Conservation (phyloP, 1,140 invertebrate genomes). For the Oscheius sp. region DNA sequence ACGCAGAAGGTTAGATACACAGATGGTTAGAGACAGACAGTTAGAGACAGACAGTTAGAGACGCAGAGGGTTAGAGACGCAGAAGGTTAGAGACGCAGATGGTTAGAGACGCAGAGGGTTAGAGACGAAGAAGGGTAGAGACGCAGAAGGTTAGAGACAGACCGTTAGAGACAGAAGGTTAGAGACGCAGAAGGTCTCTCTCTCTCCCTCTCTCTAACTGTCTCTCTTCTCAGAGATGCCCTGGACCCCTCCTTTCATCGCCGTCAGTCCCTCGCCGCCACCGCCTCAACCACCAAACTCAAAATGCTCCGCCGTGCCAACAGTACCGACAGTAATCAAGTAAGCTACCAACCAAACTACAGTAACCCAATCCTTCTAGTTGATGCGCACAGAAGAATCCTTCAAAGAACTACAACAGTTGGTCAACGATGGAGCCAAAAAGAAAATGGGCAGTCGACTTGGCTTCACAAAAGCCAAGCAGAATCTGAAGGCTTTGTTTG, state of each 20-base stretch:
- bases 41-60: too few relatives aligned
- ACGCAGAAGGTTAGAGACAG: too few relatives aligned
- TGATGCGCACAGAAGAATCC: conserved; percentile 3
- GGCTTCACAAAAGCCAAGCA: conserved; percentile 59
- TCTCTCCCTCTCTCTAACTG: neutral
- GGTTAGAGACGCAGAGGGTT: too few relatives aligned
- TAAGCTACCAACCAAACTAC: neutral
- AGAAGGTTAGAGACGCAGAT: too few relatives aligned
- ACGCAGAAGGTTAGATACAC: too few relatives aligned
- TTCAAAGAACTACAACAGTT: conserved; percentile 13
- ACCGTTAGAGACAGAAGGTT: too few relatives aligned
- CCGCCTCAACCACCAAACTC: conserved; percentile 53
- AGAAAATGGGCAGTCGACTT: conserved; percentile 38
- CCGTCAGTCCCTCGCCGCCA: conserved; percentile 52
- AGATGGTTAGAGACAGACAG: too few relatives aligned
- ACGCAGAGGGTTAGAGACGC: too few relatives aligned
- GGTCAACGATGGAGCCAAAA: conserved; percentile 20
- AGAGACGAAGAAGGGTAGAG: too few relatives aligned
- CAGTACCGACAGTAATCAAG: conserved; percentile 25
- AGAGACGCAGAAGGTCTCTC: too few relatives aligned
- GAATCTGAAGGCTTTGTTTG: conserved; percentile 59
- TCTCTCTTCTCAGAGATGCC: conserved; percentile 34
- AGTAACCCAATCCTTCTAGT: conserved; percentile 28
- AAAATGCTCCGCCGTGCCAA: conserved; percentile 39
- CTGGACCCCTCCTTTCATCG: conserved; percentile 48